These are phyloP conservation scores for Cyclargus thomasi DNA, from an alignment of 1,140 invertebrate genomes.

Conservation along the genomic window DNA sequence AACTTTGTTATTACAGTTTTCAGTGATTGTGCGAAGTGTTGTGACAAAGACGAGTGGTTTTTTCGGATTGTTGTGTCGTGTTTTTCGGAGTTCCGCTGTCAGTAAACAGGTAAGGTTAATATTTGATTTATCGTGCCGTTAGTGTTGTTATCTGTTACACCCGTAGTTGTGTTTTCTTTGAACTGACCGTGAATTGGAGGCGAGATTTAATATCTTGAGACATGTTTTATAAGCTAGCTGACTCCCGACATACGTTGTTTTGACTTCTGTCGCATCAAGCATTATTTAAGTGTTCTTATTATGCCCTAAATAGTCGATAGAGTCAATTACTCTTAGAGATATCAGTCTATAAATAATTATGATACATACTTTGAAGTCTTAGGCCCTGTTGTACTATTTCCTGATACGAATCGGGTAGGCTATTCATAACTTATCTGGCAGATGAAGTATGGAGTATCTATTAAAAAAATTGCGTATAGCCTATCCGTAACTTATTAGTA, in stretches of 20 bases:
- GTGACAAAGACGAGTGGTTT: conserved; percentile 25
- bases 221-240: too few species aligned
- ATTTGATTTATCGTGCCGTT: not conserved
- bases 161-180: not conserved
- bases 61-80: conserved; percentile 23
- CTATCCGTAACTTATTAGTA: too few species aligned
- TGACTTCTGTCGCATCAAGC: too few species aligned
- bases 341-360: not conserved
- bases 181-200: not conserved
- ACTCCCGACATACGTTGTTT: too few species aligned
- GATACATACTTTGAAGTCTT: too few species aligned
- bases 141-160: conserved; percentile 4
- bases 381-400: too few species aligned
- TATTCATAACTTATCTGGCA: too few species aligned
- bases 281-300: too few species aligned
- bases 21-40: conserved; percentile 32
- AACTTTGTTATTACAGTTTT: conserved; percentile 10
- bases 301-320: not conserved
- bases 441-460: too few species aligned
- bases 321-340: not conserved
- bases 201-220: not conserved
- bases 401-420: too few species aligned
- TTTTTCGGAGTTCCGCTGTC: not conserved
- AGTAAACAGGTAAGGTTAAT: conserved; percentile 8
- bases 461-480: too few species aligned